phyloP scores from a whole-genome alignment of 2,797 vertebrate genomes.

The Poeciliopsis gracilis region DNA sequence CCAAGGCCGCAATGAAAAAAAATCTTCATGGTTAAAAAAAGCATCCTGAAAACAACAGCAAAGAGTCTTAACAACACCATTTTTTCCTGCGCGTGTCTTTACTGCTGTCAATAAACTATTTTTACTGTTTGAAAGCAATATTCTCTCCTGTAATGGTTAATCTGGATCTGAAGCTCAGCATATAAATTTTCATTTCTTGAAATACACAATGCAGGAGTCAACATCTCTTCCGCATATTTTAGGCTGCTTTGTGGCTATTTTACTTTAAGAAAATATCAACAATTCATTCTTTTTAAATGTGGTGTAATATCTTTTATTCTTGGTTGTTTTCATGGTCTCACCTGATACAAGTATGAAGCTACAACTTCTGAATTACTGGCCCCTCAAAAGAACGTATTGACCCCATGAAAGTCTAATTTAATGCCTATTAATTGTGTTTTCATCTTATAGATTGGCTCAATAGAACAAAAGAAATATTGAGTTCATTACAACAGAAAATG shows the following conservation, averaged over 20 bases:
- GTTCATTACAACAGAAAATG: conserved; percentile 1
- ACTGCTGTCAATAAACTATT: conserved; percentile 7
- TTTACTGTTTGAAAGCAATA: conserved; percentile 12
- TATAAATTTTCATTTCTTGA: not conserved
- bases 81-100: not conserved
- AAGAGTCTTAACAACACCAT: not conserved
- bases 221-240: not conserved
- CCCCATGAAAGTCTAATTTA: not conserved
- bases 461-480: not conserved
- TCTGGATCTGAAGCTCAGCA: not conserved
- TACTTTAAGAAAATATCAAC: not conserved
- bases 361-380: not conserved
- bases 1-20: no score
- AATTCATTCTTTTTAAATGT: not conserved
- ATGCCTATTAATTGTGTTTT: conserved; percentile 6
- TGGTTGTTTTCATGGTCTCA: not conserved
- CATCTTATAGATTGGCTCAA: not conserved
- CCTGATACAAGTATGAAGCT: not conserved
- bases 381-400: conserved; percentile 1
- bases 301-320: not conserved
- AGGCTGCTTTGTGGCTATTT: not conserved
- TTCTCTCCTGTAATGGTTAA: not conserved
- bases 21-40: not conserved
- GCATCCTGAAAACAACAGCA: not conserved
- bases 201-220: not conserved